A percentile compares a stretch with the other conserved stretches of the same genome.
Conservation (phyloP, 2,797 vertebrate genomes). For the Smutsia temminckii region DNA sequence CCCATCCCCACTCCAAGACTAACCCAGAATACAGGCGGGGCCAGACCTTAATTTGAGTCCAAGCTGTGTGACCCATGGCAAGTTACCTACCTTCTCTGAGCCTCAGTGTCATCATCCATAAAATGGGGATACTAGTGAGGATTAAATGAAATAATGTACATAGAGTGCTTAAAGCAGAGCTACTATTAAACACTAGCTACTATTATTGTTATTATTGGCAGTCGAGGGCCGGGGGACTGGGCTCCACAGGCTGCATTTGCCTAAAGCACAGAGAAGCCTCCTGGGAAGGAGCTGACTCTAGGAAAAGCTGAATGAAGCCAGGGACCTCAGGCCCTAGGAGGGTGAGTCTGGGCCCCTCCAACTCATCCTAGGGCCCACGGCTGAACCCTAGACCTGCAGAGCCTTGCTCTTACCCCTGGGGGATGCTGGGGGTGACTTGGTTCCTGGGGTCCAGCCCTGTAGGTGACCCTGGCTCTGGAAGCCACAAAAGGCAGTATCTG, state of each 20-base stretch:
- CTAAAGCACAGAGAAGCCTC: not conserved
- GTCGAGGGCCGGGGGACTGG: not conserved
- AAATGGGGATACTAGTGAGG: not conserved
- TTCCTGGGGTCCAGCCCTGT: fast-evolving
- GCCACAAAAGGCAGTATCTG: fast-evolving
- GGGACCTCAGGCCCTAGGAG: not conserved
- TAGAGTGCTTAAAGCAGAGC: not conserved
- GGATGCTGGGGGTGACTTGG: fast-evolving
- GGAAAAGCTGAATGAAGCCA: not conserved
- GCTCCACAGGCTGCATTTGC: not conserved
- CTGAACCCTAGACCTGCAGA: fast-evolving
- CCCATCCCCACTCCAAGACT: not conserved
- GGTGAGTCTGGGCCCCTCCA: not conserved
- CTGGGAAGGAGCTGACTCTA: not conserved
- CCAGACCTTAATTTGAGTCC: not conserved
- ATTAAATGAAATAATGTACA: too few species aligned
- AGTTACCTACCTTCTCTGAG: not conserved
- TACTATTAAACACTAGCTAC: too few species aligned
- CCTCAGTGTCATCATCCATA: not conserved
- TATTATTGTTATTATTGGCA: fast-evolving
- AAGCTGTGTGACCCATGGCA: not conserved
- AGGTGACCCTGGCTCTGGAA: not conserved
- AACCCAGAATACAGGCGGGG: not conserved
- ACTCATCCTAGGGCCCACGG: fast-evolving
- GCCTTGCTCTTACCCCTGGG: not conserved